A percentile compares a stretch with the other conserved stretches of the same genome.
Evolutionary conservation across 1,140 invertebrate species (phyloP).

Genomic region (Charaxes varanes): DNA sequence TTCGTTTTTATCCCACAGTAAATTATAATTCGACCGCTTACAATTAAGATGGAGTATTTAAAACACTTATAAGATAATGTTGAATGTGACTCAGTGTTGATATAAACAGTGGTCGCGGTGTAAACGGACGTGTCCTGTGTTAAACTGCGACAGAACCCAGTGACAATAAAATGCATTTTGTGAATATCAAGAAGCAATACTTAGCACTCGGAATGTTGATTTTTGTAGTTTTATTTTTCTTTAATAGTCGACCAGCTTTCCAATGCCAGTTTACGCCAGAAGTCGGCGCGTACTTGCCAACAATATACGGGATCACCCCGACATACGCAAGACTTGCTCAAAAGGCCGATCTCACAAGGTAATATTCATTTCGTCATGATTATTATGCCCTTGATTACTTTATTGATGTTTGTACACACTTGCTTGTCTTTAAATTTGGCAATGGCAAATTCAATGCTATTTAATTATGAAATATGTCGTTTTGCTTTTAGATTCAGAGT

Average conservation of each 20-base stretch:
- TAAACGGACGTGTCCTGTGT: slow-evolving; percentile 9
- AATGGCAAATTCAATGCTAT: slow-evolving; percentile 20
- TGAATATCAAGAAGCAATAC: slow-evolving; percentile 67
- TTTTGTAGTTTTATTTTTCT: slow-evolving; percentile 63
- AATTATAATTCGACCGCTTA: slow-evolving; percentile 1
- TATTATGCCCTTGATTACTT: slow-evolving; percentile 43
- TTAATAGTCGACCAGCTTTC: slow-evolving; percentile 56
- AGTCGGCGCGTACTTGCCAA: slow-evolving; percentile 70
- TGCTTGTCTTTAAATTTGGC: slow-evolving; percentile 32
- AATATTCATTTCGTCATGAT: slow-evolving; percentile 47
- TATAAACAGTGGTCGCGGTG: slow-evolving; percentile 6
- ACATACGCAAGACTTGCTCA: slow-evolving; percentile 93
- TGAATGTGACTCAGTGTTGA: slow-evolving; percentile 11
- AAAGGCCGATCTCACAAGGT: slow-evolving; percentile 95
- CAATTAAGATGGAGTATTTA: slow-evolving; percentile 9
- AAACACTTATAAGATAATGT: slow-evolving; percentile 12
- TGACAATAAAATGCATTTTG: slow-evolving; percentile 65
- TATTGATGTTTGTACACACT: slow-evolving; percentile 15
- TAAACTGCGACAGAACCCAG: slow-evolving; percentile 11
- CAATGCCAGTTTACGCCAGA: slow-evolving; percentile 64
- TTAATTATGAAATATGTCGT: not conserved
- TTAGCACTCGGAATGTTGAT: slow-evolving; percentile 62
- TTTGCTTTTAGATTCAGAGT: too few relatives aligned
- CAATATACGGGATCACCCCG: slow-evolving; percentile 94
- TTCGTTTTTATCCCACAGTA: slow-evolving; percentile 2